Conservation (phyloP, 2,888 invertebrate species). For the Agrenia bidenticulata region DNA sequence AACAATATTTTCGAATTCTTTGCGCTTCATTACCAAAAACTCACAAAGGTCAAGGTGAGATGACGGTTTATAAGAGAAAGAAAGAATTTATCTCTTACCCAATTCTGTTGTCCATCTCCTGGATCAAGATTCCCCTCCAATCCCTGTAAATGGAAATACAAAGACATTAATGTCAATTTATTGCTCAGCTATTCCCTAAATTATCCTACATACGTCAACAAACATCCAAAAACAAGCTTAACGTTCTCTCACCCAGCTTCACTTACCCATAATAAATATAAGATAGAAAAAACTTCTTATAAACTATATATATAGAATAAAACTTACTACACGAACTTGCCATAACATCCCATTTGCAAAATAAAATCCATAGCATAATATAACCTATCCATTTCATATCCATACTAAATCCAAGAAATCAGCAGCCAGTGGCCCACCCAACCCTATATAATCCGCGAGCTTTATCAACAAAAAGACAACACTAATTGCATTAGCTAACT, state of each 20-base stretch:
- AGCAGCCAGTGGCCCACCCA: too few species aligned
- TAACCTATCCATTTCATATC: background rate
- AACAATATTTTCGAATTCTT: too few species aligned
- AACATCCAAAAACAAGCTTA: slow-evolving; percentile 8
- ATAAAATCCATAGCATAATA: background rate
- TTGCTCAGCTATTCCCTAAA: slow-evolving; percentile 9
- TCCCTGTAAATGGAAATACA: slow-evolving; percentile 35
- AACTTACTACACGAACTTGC: background rate
- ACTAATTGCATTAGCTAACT: slow-evolving; percentile 7
- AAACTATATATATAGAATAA: too few species aligned
- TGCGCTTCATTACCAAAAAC: too few species aligned
- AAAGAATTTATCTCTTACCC: slow-evolving; percentile 43
- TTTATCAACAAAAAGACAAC: background rate
- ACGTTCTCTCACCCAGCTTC: slow-evolving; percentile 2
- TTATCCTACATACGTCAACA: slow-evolving; percentile 16
- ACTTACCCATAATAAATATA: background rate
- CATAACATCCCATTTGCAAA: slow-evolving; percentile 1
- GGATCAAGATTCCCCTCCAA: slow-evolving; percentile 51
- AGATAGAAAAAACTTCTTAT: background rate
- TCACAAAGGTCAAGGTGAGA: too few species aligned
- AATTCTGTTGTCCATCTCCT: slow-evolving; percentile 52
- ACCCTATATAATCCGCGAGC: background rate
- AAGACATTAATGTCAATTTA: slow-evolving; percentile 18
- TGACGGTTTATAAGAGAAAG: background rate
- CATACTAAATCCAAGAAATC: background rate